These are phyloP conservation scores for Tenthredo notha DNA, from an alignment of 2,888 invertebrate genomes.

Conservation along the genomic window DNA sequence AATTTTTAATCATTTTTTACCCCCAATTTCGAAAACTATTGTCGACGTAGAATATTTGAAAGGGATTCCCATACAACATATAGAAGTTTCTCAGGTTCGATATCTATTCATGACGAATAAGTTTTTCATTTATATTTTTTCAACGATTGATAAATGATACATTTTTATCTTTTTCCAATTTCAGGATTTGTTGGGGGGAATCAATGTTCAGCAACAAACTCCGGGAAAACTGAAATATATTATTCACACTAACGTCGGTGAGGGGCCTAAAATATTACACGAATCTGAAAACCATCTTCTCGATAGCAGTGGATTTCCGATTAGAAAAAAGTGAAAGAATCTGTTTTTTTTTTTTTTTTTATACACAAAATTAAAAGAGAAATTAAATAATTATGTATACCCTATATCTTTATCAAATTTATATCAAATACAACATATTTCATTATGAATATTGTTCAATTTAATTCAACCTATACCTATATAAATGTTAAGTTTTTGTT, in stretches of 20 bases:
- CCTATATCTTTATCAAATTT: background rate
- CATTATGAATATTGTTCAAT: background rate
- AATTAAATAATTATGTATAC: background rate
- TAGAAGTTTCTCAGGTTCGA: constrained; percentile 70
- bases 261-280: constrained; percentile 84
- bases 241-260: constrained; percentile 91
- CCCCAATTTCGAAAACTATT: constrained; percentile 77
- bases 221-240: constrained; percentile 88
- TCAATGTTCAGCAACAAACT: constrained; percentile 76
- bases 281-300: constrained; percentile 79
- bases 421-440: background rate
- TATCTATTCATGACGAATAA: constrained; percentile 7
- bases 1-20: constrained; percentile 87
- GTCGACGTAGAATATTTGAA: constrained; percentile 79
- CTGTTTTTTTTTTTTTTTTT: constrained; percentile 16
- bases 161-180: constrained; percentile 57
- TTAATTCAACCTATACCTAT: background rate
- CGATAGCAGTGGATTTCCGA: constrained; percentile 78
- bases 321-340: background rate
- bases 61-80: constrained; percentile 79
- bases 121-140: constrained; percentile 57
- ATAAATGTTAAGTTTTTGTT: too few species aligned
- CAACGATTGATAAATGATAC: constrained; percentile 33
- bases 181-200: constrained; percentile 69
- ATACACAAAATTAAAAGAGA: background rate